These are phyloP conservation scores for Microctonus hyperodae DNA, from an alignment of 2,888 invertebrate species.

Conservation along the genomic window DNA sequence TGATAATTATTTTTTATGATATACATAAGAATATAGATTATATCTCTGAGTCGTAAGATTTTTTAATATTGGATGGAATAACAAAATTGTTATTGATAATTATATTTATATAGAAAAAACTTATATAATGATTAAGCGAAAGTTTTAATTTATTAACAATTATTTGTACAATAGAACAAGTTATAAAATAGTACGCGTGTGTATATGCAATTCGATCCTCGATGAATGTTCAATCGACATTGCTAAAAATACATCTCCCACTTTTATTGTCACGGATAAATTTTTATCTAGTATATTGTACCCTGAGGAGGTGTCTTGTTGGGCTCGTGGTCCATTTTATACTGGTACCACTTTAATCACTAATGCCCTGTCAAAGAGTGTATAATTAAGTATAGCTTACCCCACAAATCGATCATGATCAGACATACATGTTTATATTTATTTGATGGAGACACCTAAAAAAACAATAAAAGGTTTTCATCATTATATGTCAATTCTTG, in stretches of 20 bases:
- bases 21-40: not conserved
- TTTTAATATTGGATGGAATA: not conserved
- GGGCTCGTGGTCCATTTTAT: constrained; percentile 38
- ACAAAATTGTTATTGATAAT: not conserved
- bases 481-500: not conserved
- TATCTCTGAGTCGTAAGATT: not conserved
- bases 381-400: constrained; percentile 38
- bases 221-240: constrained; percentile 22
- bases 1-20: constrained; percentile 1
- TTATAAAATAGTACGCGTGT: too few species aligned
- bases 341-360: constrained; percentile 26
- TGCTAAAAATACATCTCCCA: constrained; percentile 40
- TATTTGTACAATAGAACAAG: too few species aligned
- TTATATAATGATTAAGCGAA: too few species aligned
- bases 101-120: not conserved
- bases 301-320: constrained; percentile 31
- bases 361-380: constrained; percentile 30
- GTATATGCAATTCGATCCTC: constrained; percentile 30
- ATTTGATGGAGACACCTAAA: too few species aligned
- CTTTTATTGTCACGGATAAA: constrained; percentile 30
- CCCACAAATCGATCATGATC: constrained; percentile 1
- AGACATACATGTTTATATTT: not conserved
- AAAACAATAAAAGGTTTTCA: not conserved
- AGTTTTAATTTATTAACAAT: too few species aligned
- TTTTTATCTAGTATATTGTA: constrained; percentile 35